These are phyloP conservation scores for Dascyllus trimaculatus DNA, from an alignment of 2,113 vertebrate species.

Conservation along the genomic window DNA sequence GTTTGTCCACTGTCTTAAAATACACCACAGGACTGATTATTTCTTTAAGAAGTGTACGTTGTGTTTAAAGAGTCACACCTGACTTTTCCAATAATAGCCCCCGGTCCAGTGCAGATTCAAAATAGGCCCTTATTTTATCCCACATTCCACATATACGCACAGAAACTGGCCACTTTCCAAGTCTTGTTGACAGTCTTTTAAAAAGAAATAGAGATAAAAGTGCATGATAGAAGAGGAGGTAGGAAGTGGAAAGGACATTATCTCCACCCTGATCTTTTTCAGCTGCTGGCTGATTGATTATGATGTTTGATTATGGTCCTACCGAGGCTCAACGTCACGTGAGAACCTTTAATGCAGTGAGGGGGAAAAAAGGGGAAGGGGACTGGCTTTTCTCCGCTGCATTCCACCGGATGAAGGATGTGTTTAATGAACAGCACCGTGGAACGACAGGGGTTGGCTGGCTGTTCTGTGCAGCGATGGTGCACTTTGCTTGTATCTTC, in stretches of 20 bases:
- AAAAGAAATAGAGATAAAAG: background rate
- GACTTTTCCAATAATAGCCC: too few relatives aligned
- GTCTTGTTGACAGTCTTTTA: background rate
- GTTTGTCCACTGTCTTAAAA: too few relatives aligned
- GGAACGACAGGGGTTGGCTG: background rate
- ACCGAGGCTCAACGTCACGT: background rate
- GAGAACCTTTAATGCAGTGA: conserved; percentile 4
- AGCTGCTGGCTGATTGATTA: background rate
- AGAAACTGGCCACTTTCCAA: background rate
- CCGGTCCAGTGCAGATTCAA: too few relatives aligned
- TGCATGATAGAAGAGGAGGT: background rate
- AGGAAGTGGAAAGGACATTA: background rate
- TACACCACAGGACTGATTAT: too few relatives aligned
- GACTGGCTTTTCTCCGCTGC: background rate
- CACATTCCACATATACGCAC: background rate
- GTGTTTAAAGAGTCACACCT: too few relatives aligned
- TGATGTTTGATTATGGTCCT: background rate
- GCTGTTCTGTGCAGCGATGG: background rate
- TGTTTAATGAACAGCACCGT: background rate
- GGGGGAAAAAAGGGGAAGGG: background rate
- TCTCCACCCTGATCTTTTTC: background rate
- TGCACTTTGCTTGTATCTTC: background rate
- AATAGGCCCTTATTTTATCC: background rate
- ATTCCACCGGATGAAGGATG: background rate
- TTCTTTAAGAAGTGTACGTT: too few relatives aligned